These are phyloP conservation scores for Tursiops truncatus DNA, from an alignment of 2,113 vertebrate genomes.

Conservation along the genomic window DNA sequence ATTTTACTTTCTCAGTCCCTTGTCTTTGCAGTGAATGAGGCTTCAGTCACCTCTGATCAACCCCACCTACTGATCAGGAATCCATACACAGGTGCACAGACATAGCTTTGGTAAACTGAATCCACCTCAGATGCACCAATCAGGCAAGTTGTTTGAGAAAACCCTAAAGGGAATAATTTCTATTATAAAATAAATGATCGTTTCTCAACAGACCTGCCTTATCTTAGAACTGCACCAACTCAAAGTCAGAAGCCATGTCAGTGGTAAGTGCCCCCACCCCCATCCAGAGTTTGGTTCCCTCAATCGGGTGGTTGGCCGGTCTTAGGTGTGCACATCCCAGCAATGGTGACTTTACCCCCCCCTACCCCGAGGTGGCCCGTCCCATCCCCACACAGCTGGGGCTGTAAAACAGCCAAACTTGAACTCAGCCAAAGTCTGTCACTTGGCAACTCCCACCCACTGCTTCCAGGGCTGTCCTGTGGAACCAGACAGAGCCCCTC, in stretches of 20 bases:
- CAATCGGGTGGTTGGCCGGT: too few relatives aligned
- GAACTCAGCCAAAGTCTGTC: neutral
- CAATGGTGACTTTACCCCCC: neutral
- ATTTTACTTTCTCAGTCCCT: neutral
- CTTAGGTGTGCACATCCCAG: too few relatives aligned
- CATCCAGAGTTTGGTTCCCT: neutral
- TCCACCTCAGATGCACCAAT: neutral
- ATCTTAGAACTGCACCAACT: neutral
- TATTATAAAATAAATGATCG: neutral
- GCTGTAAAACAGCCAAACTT: neutral
- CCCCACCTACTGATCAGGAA: neutral
- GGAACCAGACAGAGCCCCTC: neutral
- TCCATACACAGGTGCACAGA: neutral
- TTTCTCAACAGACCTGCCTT: neutral
- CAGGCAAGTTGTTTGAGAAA: neutral
- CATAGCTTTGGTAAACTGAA: neutral
- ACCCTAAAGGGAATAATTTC: neutral
- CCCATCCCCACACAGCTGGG: too few relatives aligned
- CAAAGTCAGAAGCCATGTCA: neutral
- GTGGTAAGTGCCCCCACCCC: rapidly evolving
- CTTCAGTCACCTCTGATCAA: neutral
- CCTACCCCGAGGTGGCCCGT: rapidly evolving
- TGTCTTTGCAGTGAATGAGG: neutral
- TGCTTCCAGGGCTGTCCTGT: neutral
- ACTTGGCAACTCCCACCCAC: neutral